These are phyloP conservation scores for Paragorgia papillata DNA, from an alignment of 92 coral and sea anemone genomes.

Conservation along the genomic window DNA sequence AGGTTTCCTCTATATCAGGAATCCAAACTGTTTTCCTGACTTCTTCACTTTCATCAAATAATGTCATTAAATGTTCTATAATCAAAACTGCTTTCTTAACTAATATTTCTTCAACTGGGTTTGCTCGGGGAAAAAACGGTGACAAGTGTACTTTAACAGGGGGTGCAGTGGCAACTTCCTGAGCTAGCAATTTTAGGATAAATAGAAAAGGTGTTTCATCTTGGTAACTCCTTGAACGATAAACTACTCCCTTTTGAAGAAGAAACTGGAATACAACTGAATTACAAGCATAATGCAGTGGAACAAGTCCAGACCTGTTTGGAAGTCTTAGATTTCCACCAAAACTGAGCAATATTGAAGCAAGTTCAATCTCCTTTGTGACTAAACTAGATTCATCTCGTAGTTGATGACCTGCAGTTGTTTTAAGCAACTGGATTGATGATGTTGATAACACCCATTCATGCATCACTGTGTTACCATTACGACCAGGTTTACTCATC, in stretches of 20 bases:
- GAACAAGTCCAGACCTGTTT: conserved; percentile 46
- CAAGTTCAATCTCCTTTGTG: conserved; percentile 5
- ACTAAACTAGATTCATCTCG: background rate
- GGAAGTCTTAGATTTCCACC: conserved; percentile 25
- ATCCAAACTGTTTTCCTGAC: conserved; percentile 23
- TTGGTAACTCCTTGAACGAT: conserved; percentile 17
- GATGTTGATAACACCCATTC: conserved; percentile 47
- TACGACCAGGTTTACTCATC: conserved; percentile 16
- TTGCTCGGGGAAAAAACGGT: no score
- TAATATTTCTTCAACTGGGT: background rate
- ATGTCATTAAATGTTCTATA: background rate
- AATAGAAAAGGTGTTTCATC: conserved; percentile 53
- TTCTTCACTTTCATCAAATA: background rate
- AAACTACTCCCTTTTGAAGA: conserved; percentile 28
- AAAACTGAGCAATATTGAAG: conserved; percentile 5
- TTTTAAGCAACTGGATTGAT: background rate
- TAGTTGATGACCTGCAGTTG: background rate
- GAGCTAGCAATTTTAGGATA: conserved; percentile 22
- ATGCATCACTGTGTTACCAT: conserved; percentile 48
- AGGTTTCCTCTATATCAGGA: conserved; percentile 22
- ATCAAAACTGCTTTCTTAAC: background rate
- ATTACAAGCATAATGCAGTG: conserved; percentile 55
- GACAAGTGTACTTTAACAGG: no score
- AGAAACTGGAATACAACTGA: conserved; percentile 6
- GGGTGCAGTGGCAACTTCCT: background rate